phyloP scores from a whole-genome alignment of 2,113 vertebrate genomes.

The Eublepharis macularius region DNA sequence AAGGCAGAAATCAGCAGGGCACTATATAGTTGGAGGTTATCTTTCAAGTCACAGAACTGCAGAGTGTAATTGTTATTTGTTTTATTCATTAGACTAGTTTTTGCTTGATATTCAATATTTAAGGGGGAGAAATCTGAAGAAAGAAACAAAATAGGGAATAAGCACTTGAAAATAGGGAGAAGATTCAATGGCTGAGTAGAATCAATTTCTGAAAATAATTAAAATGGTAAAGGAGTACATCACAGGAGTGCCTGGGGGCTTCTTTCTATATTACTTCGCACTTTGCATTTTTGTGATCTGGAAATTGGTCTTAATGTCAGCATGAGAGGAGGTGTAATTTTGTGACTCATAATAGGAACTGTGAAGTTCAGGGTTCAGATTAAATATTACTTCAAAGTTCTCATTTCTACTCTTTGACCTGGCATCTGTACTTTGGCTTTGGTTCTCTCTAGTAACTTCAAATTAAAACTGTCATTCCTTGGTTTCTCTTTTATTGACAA shows the following conservation, averaged over 20 bases:
- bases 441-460: too few relatives aligned
- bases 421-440: too few relatives aligned
- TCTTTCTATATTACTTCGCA: not conserved
- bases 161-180: not conserved
- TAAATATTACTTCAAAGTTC: too few relatives aligned
- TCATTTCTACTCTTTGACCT: too few relatives aligned
- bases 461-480: too few relatives aligned
- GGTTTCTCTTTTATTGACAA: too few relatives aligned
- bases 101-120: not conserved
- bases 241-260: not conserved
- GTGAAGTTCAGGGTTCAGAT: not conserved
- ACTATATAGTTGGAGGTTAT: conserved; percentile 1
- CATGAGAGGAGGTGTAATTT: not conserved
- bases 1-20: conserved; percentile 1
- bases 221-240: not conserved
- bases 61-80: not conserved
- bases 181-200: not conserved
- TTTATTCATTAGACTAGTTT: not conserved
- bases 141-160: not conserved
- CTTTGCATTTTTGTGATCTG: not conserved
- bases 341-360: not conserved
- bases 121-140: not conserved
- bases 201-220: not conserved
- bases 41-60: conserved; percentile 18
- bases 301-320: not conserved